Evolutionary conservation across 2,888 invertebrate species (phyloP).

Genomic region (Ferdinandea cuprea): DNA sequence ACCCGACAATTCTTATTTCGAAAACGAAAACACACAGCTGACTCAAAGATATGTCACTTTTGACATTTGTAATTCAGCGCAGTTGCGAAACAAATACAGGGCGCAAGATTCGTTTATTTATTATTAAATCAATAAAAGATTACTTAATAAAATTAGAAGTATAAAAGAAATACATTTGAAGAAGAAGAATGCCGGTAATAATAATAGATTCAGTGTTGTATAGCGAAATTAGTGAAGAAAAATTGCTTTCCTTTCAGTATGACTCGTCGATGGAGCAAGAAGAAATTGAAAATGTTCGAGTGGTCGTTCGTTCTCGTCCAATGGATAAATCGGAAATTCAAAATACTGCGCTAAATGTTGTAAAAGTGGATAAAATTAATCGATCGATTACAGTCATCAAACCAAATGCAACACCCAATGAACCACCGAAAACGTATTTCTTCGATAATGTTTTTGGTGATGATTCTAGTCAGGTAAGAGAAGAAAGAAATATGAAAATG

Average conservation of each 20-base stretch:
- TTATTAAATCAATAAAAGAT: conserved; percentile 53
- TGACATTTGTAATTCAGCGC: conserved; percentile 19
- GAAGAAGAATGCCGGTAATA: conserved; percentile 62
- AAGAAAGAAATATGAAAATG: background rate
- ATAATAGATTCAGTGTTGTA: background rate
- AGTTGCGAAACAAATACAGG: conserved; percentile 48
- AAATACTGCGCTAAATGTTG: conserved; percentile 88
- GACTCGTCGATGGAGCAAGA: conserved; percentile 79
- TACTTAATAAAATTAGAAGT: background rate
- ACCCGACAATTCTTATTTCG: conserved; percentile 19
- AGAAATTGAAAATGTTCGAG: conserved; percentile 96
- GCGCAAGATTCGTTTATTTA: conserved; percentile 29
- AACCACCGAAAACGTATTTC: conserved; percentile 94
- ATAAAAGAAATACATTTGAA: background rate
- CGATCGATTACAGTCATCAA: conserved; percentile 91
- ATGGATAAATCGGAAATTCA: conserved; percentile 93
- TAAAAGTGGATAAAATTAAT: conserved; percentile 90
- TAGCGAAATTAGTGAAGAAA: background rate
- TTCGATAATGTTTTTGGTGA: conserved; percentile 97
- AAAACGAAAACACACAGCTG: conserved; percentile 46
- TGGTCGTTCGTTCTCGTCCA: conserved; percentile 97
- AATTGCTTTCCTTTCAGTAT: conserved; percentile 25
- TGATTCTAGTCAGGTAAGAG: conserved; percentile 84
- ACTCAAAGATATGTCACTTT: conserved; percentile 1
- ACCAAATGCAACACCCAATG: conserved; percentile 88